Evolutionary conservation across 2,888 invertebrate species (phyloP).

Genomic region (Acleris literana): DNA sequence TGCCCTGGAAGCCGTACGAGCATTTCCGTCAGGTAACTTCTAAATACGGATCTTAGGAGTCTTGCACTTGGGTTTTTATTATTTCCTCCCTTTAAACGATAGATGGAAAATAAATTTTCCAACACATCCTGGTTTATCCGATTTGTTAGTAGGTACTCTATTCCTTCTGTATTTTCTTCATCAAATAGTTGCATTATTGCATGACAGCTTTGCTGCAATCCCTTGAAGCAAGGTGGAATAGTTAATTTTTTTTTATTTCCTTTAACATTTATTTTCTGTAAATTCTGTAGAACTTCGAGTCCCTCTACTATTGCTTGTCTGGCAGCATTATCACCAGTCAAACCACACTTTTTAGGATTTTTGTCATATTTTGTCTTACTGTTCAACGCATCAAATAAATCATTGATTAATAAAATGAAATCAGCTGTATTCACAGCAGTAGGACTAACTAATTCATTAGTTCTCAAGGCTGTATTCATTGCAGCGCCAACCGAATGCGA

Average conservation of each 20-base stretch:
- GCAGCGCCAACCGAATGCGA: slow-evolving; percentile 22
- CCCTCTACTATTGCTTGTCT: background rate
- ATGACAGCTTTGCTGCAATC: slow-evolving; percentile 5
- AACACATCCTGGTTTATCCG: slow-evolving; percentile 6
- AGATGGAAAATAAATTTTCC: slow-evolving; percentile 14
- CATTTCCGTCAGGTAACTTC: slow-evolving; percentile 11
- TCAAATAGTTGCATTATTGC: slow-evolving; percentile 1
- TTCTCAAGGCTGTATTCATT: slow-evolving; percentile 11
- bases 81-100: slow-evolving; percentile 11
- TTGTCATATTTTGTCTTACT: slow-evolving; percentile 3
- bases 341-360: slow-evolving; percentile 13
- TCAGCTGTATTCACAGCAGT: slow-evolving; percentile 8
- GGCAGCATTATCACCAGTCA: slow-evolving; percentile 1
- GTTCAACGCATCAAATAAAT: slow-evolving; percentile 3
- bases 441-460: slow-evolving; percentile 1
- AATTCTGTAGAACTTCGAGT: background rate
- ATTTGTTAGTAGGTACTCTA: slow-evolving; percentile 9
- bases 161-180: slow-evolving; percentile 4
- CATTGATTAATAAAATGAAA: slow-evolving; percentile 9
- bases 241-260: background rate
- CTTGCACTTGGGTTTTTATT: slow-evolving; percentile 14
- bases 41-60: slow-evolving; percentile 1
- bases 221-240: slow-evolving; percentile 2
- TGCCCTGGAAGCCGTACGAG: slow-evolving; percentile 9
- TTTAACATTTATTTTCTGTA: background rate